These are phyloP conservation scores for Tor tambroides DNA, from an alignment of 2,113 vertebrate species.

Conservation along the genomic window DNA sequence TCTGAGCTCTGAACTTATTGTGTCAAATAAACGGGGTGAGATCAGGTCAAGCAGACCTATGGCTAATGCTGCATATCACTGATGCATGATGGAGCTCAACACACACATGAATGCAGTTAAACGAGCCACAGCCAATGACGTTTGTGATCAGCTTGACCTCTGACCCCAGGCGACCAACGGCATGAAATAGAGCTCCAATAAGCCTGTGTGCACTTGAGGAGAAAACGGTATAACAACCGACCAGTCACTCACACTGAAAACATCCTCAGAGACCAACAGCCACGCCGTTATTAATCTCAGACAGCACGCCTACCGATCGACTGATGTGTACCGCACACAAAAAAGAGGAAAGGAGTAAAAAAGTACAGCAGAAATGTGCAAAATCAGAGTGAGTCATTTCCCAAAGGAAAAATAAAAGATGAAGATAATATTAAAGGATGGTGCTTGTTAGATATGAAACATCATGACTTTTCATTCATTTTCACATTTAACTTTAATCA, in stretches of 20 bases:
- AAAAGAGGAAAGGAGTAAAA: background rate
- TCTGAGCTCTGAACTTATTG: background rate
- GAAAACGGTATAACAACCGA: background rate
- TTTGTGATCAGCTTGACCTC: constrained; percentile 9
- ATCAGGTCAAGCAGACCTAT: background rate
- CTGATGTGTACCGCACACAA: background rate
- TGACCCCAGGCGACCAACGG: background rate
- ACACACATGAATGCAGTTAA: background rate
- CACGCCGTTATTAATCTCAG: background rate
- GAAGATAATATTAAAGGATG: background rate
- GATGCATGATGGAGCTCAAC: background rate
- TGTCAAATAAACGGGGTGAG: background rate
- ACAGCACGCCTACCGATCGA: background rate
- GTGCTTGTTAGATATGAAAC: too few relatives aligned
- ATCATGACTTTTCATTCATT: too few relatives aligned
- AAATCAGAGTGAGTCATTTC: background rate
- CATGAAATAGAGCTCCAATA: background rate
- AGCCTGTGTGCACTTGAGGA: background rate
- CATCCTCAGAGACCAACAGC: background rate
- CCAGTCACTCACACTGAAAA: background rate
- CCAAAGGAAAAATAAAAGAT: background rate
- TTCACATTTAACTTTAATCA: too few relatives aligned
- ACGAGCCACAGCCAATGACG: background rate
- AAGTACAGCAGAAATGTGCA: background rate
- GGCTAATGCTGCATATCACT: background rate